A percentile compares a stretch with the other conserved stretches of the same genome.
phyloP scores from a whole-genome alignment of 2,113 vertebrate genomes.

The Myxocyprinus asiaticus region DNA sequence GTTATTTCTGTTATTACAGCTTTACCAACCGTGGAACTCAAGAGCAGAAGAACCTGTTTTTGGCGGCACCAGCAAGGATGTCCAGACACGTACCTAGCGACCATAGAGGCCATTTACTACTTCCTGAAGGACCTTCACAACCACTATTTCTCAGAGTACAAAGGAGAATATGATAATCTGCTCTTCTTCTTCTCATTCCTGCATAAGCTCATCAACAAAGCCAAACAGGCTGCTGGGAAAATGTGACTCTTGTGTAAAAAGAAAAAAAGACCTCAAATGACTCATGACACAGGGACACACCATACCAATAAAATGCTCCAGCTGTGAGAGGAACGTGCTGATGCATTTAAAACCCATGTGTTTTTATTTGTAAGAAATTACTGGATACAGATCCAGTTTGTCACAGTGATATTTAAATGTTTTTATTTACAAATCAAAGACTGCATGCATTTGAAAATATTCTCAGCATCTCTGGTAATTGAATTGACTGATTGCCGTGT shows the following conservation, averaged over 20 bases:
- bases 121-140: conserved; percentile 91
- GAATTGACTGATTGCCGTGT: not conserved
- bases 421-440: conserved; percentile 74
- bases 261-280: too few relatives aligned
- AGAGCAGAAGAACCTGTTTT: conserved; percentile 92
- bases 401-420: conserved; percentile 54
- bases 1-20: conserved; percentile 67
- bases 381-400: not conserved
- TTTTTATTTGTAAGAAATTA: not conserved
- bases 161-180: conserved; percentile 93
- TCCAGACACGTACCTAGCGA: conserved; percentile 92
- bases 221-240: conserved; percentile 79
- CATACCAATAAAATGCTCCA: too few relatives aligned
- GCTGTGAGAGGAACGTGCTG: too few relatives aligned
- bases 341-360: not conserved
- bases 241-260: too few relatives aligned
- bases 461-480: not conserved
- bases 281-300: too few relatives aligned
- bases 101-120: conserved; percentile 97
- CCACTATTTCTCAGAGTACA: conserved; percentile 80
- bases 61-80: conserved; percentile 96
- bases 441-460: conserved; percentile 22
- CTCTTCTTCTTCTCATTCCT: conserved; percentile 96
- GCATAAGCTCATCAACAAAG: conserved; percentile 86
- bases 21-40: conserved; percentile 90